Base-by-base conservation (phyloP, 1,140 invertebrate species). In the Anastrepha obliqua region DNA sequence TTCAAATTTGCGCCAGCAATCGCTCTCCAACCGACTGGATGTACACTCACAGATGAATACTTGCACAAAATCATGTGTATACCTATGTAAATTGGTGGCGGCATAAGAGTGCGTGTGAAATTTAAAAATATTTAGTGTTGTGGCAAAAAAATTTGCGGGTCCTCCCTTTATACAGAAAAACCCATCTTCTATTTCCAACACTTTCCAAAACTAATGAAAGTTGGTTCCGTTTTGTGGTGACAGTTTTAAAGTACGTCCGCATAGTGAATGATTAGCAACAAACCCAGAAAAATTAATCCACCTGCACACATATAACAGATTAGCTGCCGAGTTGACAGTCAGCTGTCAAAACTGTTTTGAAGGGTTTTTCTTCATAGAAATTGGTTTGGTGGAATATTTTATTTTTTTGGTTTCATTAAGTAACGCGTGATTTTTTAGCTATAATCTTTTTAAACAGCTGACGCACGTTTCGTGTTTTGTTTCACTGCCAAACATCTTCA, bases 81-180 rank as follows among this genome's bases (percentile, higher is more conserved):
- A 29, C 6, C 7, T 81, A 55, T 29, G 74, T 20, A 81, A 81
- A 55, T 74, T 17, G 67, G 15, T 47, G 2, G 13, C 13, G 9
- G 17, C 39, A 29, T 74, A 29, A 29, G 29, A 29, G 15, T 51
- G 74, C n/a, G 44, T 81, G 44, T 29, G 29, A 13, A 17, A 17
- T 81, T 81, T 81, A 55, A 81, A 81, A 81, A 55, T 55, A 74
- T 74, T 74, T 74, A 74, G 44, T 74, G 39, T 20, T 67, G 65
- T 42, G 65, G 11, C 20, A 67, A 67, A 67, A 67, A 67, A 42
- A 67, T 42, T 42, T 42, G 39, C 39, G 2, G 65, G 8, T 39
- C 2, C 65, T 42, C 65, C 39, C 65, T 29, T 29, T 29, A 29
- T 29, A 29, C 29, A 29, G 29, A 29, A 29, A 29, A 29, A 29